Evolutionary conservation across 2,113 vertebrate species (phyloP), one percentile per base, ranked within the genome.

Genomic region (Clarias magur): DNA sequence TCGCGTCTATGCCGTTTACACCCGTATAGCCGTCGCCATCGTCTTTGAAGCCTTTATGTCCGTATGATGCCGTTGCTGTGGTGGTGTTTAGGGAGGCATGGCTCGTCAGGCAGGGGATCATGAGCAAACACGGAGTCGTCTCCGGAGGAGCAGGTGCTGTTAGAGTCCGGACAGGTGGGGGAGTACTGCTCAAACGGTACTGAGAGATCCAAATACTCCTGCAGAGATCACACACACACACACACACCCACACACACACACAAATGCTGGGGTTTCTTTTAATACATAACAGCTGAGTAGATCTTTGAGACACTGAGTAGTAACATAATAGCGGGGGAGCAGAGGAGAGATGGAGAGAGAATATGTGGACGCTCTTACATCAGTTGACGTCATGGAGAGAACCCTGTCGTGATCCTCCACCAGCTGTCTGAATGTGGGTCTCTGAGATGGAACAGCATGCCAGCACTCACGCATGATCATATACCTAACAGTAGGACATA

Each of bases 381-480:
- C 97, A 0, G 97, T 97, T 91, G 98, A 98, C 0, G 97, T 98
- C 94, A 99, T 95, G 0, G 96, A 97, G 85, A 99, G 95, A 89
- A 99, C 93, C 25, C 98, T 95, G 93, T 99, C 98, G 75, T 98
- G 95, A 91, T 99, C 98, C 89, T 99, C 98, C 82, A 99, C 97
- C 91, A 98, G 95, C 94, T 99, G 98, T 91, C 98, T 97, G 95
- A 99, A 99, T 82, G 98, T 99, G 16, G 98, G 98, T 23, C 98
- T 94, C 93, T 99, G 98, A 0, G 97, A 97, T 0, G 98, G 98
- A 67, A 97, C 96, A 0, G 97, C 98, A 0, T 99, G 98, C 98
- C 98, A 99, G 89, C 98, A 99, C 92, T 99, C 98, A 48, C 97
- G 93, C 98, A 99, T 99, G 92, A 99, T 97, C 97, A 98, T 98